Percentiles rank a stretch among this genome's conserved stretches.
Conservation (phyloP, 2,888 invertebrate genomes). For the Orthonychiurus folsomi region DNA sequence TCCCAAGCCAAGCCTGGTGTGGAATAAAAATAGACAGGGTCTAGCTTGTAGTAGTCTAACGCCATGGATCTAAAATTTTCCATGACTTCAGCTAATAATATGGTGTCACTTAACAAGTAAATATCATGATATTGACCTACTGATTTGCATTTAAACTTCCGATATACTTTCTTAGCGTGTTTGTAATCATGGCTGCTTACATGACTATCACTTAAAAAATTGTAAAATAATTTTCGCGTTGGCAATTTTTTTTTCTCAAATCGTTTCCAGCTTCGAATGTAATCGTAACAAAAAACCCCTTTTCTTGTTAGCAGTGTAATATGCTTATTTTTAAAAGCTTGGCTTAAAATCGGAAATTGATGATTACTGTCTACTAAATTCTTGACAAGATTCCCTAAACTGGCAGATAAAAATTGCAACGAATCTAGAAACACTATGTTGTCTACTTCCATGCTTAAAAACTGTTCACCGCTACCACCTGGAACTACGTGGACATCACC, state of each 20-base stretch:
- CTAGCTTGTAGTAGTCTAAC: constrained; percentile 32
- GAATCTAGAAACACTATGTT: constrained; percentile 20
- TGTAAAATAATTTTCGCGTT: constrained; percentile 14
- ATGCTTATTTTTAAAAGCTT: constrained; percentile 9
- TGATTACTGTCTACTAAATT: constrained; percentile 5
- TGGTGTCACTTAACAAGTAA: constrained; percentile 34
- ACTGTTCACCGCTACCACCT: constrained; percentile 16
- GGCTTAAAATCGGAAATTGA: constrained; percentile 4
- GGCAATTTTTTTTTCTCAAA: constrained; percentile 26
- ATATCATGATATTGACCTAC: constrained; percentile 39
- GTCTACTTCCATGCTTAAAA: constrained; percentile 11
- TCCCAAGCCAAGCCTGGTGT: constrained; percentile 33
- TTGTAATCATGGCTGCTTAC: constrained; percentile 34
- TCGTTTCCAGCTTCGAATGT: constrained; percentile 18
- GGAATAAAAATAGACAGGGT: constrained; percentile 35
- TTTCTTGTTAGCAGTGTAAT: constrained; percentile 19
- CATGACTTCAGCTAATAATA: constrained; percentile 39
- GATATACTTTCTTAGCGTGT: constrained; percentile 32
- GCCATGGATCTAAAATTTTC: constrained; percentile 39
- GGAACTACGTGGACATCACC: constrained; percentile 16
- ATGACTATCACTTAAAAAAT: constrained; percentile 14
- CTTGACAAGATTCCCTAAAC: constrained; percentile 15
- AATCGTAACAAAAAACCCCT: constrained; percentile 27
- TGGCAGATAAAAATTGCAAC: constrained; percentile 14
- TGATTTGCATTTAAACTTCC: constrained; percentile 28